Evolutionary conservation across 1,140 invertebrate species (phyloP).

Genomic region (Drosophila santomea): DNA sequence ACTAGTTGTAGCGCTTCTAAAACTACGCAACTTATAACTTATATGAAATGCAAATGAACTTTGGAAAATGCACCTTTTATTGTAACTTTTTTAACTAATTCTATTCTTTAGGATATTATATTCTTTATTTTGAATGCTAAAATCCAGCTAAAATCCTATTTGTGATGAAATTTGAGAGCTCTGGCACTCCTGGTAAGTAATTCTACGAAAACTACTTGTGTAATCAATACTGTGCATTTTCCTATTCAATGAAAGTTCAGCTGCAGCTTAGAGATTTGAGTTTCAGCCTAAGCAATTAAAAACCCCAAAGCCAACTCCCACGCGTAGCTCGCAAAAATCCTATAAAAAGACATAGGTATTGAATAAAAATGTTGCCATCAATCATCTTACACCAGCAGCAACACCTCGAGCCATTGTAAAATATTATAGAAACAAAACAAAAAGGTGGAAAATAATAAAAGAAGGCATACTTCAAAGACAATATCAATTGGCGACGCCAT

Average conservation of each 20-base stretch:
- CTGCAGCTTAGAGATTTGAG: not conserved
- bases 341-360: not conserved
- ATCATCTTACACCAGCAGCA: conserved; percentile 37
- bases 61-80: too few relatives aligned
- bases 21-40: not conserved
- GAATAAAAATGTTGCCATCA: conserved; percentile 34
- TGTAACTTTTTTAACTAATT: too few relatives aligned
- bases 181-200: not conserved
- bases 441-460: conserved; percentile 7
- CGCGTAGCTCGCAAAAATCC: not conserved
- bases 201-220: not conserved
- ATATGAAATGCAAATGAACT: too few relatives aligned
- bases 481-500: conserved; percentile 38
- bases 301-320: conserved; percentile 1
- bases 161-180: not conserved
- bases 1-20: conserved; percentile 14
- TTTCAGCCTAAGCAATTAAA: not conserved
- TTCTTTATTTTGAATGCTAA: too few relatives aligned
- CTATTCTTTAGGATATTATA: too few relatives aligned
- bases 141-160: not conserved
- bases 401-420: conserved; percentile 37
- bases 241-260: not conserved
- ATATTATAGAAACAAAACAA: not conserved
- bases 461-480: conserved; percentile 13
- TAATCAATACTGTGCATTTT: not conserved